Conservation (phyloP, 2,113 vertebrate species). For the Xyliphius kryptos region DNA sequence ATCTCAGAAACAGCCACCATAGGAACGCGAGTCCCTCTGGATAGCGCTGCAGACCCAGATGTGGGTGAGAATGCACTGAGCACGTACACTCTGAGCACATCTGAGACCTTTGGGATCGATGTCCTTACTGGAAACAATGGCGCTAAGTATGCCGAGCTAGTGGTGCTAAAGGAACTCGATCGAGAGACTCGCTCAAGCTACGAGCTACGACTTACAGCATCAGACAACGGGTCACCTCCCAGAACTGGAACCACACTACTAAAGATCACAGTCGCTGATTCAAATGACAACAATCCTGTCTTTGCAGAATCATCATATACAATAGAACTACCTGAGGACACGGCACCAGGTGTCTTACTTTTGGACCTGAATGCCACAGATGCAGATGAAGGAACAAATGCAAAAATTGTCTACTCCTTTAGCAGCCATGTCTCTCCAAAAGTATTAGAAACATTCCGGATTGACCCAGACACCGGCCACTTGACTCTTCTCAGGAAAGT, state of each 20-base stretch:
- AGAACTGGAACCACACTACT: slow-evolving; percentile 82
- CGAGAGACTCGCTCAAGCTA: slow-evolving; percentile 81
- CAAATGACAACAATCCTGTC: slow-evolving; percentile 93
- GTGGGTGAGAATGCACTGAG: slow-evolving; percentile 90
- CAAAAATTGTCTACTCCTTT: slow-evolving; percentile 90
- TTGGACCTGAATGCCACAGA: slow-evolving; percentile 93
- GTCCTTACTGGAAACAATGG: slow-evolving; percentile 87
- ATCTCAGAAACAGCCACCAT: slow-evolving; percentile 90
- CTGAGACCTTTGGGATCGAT: slow-evolving; percentile 83
- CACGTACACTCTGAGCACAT: slow-evolving; percentile 81
- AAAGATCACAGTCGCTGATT: slow-evolving; percentile 86
- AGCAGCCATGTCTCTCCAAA: slow-evolving; percentile 88
- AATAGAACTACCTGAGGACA: slow-evolving; percentile 80
- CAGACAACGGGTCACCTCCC: slow-evolving; percentile 83
- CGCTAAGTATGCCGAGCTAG: slow-evolving; percentile 86
- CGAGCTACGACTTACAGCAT: slow-evolving; percentile 88
- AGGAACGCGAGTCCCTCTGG: slow-evolving; percentile 89
- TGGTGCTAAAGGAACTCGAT: slow-evolving; percentile 85
- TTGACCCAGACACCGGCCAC: slow-evolving; percentile 82
- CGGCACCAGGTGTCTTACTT: slow-evolving; percentile 79
- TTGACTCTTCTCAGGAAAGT: slow-evolving; percentile 81
- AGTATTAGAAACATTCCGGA: slow-evolving; percentile 87
- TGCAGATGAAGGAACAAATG: slow-evolving; percentile 90
- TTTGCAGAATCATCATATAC: slow-evolving; percentile 83
- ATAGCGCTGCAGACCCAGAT: slow-evolving; percentile 91